Base-by-base conservation (phyloP, 2,797 vertebrate genomes). In the Sparus aurata region DNA sequence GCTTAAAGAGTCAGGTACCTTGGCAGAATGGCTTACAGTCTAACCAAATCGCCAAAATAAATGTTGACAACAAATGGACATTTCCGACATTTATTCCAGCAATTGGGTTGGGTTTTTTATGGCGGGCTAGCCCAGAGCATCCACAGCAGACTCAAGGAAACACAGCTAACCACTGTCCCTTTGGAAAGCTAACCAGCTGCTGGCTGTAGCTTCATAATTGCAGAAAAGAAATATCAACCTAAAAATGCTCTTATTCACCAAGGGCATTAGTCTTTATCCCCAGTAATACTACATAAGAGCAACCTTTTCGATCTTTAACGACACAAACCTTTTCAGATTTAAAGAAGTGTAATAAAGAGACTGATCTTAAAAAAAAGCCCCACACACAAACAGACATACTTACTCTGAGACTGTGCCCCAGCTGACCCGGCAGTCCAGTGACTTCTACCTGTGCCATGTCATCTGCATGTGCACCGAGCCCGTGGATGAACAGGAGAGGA, bases 391-490 rank as follows among this genome's bases (percentile, higher is more conserved):
- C 18, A 23, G 11, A 34, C 5, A 30, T 50, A 84, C 95, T 93
- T 77, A 99, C 98, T 97, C 96, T 96, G 89, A 97, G 92, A 60
- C 89, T 90, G 66, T 84, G 84, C 1, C 82, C 77, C 4, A 84
- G 93, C 75, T 92, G 89, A 43, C 93, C 85, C 1, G 94, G 95
- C 0, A 88, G 92, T 64, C 94, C 95, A 1, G 89, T 75, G 46
- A 99, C 91, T 69, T 97, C 86, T 57, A 99, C 96, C 87, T 96
- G 95, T 20, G 97, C 97, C 92, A 93, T 92, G 79, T 99, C 98
- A 57, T 98, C 97, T 0, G 95, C 95, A 0, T 94, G 94, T 20
- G 94, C 90, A 13, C 95, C 96, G 70, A 93, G 67, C 0, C 96
- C 98, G 0, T 95, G 97, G 86, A 99, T 87, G 27, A 96, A 96